Conservation (phyloP, 2,797 vertebrate genomes). For the Microchirus variegatus region DNA sequence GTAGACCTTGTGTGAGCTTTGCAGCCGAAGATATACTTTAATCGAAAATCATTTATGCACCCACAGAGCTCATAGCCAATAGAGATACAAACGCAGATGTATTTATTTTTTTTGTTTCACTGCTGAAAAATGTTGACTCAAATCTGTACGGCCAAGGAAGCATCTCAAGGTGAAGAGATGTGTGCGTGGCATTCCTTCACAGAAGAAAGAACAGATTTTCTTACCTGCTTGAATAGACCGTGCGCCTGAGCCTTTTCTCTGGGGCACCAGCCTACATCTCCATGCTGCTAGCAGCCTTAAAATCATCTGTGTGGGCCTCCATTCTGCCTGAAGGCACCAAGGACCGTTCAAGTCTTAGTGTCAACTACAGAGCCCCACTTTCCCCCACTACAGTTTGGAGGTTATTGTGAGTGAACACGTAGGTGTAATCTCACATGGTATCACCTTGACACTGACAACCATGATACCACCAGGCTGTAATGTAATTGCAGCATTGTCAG, state of each 20-base stretch:
- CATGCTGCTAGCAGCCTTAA: slow-evolving; percentile 7
- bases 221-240: slow-evolving; percentile 22
- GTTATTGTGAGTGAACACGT: slow-evolving; percentile 28
- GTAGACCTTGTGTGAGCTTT: slow-evolving; percentile 12
- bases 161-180: slow-evolving; percentile 56
- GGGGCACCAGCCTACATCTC: slow-evolving; percentile 22
- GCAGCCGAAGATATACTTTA: slow-evolving; percentile 31
- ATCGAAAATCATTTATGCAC: slow-evolving; percentile 36
- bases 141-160: slow-evolving; percentile 45
- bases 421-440: slow-evolving; percentile 52
- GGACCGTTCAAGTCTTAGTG: slow-evolving; percentile 36
- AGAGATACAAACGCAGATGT: slow-evolving; percentile 32
- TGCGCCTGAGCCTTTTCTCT: slow-evolving; percentile 22
- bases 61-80: slow-evolving; percentile 34
- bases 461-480: slow-evolving; percentile 32
- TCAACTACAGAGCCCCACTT: slow-evolving; percentile 19
- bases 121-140: slow-evolving; percentile 45
- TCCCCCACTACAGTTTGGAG: slow-evolving; percentile 12
- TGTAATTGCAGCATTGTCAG: slow-evolving; percentile 47
- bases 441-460: slow-evolving; percentile 52
- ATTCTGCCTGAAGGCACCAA: slow-evolving; percentile 34
- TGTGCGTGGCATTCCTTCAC: slow-evolving; percentile 11
- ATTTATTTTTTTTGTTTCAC: slow-evolving; percentile 32
- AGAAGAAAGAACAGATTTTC: slow-evolving; percentile 21
- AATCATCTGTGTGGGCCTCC: not conserved